Percentiles rank a stretch among this genome's conserved stretches.
Conservation (phyloP, 2,113 vertebrate genomes). For the Trogon surrucura region DNA sequence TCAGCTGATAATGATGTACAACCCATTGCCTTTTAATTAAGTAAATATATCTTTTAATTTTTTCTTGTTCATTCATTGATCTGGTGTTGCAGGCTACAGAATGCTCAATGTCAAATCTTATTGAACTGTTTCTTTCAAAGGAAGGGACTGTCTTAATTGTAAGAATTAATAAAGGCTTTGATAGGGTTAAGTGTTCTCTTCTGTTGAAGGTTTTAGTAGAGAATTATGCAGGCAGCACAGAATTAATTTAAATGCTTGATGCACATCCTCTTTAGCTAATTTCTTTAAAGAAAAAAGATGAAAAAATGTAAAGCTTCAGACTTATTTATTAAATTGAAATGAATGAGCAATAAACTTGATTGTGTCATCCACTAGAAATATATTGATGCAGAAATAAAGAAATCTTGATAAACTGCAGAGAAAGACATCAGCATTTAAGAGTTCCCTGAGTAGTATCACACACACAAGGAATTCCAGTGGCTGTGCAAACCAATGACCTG, state of each 20-base stretch:
- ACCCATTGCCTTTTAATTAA: neutral
- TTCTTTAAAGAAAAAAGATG: constrained; percentile 9
- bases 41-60: neutral
- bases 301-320: neutral
- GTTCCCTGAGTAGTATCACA: neutral
- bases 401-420: neutral
- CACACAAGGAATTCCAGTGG: neutral
- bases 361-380: neutral
- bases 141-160: neutral
- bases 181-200: constrained; percentile 36
- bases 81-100: neutral
- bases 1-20: neutral
- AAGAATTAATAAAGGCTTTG: constrained; percentile 20
- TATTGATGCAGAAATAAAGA: neutral
- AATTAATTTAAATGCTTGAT: constrained; percentile 3
- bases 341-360: neutral
- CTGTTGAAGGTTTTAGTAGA: neutral
- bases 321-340: neutral
- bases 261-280: neutral
- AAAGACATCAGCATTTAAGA: neutral
- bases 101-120: neutral
- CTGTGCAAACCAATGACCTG: neutral
- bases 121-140: neutral
- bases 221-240: neutral
- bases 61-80: neutral